Conservation (phyloP, 2,888 invertebrate genomes). For the Bombylius major region DNA sequence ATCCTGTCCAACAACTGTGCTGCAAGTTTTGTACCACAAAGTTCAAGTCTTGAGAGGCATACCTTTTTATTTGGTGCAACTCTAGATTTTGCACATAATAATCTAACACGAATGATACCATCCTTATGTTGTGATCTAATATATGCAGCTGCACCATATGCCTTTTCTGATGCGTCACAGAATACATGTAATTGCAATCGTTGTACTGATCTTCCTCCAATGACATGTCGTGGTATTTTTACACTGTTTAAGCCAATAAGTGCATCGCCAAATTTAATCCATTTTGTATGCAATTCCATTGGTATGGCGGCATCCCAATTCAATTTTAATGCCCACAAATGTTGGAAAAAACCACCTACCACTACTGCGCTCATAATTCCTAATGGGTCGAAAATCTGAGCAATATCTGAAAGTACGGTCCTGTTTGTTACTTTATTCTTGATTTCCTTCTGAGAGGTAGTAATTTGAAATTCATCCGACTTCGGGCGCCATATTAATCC, state of each 20-base stretch:
- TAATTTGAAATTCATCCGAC: neutral
- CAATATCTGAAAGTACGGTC: neutral
- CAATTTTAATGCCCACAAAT: neutral
- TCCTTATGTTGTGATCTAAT: neutral
- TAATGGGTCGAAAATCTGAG: no score
- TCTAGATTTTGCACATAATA: neutral
- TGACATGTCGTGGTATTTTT: neutral
- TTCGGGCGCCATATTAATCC: neutral
- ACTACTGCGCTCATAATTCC: neutral
- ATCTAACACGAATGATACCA: neutral
- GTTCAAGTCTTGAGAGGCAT: neutral
- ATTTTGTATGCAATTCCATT: neutral
- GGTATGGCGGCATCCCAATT: no score
- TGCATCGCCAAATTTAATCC: neutral
- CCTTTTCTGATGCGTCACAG: constrained; percentile 10
- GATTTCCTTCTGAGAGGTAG: neutral
- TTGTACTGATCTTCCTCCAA: neutral
- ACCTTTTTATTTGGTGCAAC: neutral
- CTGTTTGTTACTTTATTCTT: neutral
- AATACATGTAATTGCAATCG: constrained; percentile 14
- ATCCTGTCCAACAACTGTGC: neutral
- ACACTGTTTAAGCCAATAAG: neutral
- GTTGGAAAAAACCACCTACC: neutral
- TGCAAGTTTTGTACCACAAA: neutral
- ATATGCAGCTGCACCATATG: constrained; percentile 16